Conservation (phyloP, 2,888 invertebrate species). For the Melipona beecheii region DNA sequence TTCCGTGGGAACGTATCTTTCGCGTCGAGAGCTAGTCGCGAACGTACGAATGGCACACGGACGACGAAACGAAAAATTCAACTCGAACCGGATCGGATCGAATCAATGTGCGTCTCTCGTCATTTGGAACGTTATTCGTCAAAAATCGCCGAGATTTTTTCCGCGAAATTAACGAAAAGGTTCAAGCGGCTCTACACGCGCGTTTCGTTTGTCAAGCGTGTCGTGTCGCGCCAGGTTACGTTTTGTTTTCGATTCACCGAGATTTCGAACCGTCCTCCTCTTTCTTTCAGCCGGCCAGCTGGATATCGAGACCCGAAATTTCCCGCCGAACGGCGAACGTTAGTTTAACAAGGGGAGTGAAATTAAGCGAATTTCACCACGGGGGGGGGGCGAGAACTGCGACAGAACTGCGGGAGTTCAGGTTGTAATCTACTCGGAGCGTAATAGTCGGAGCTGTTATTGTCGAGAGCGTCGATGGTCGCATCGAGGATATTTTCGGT, state of each 20-base stretch:
- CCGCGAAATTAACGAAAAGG: background rate
- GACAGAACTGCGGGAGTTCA: background rate
- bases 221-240: too few relatives aligned
- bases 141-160: background rate
- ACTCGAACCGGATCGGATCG: background rate
- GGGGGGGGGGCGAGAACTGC: background rate
- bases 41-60: background rate
- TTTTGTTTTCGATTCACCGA: background rate
- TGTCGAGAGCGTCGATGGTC: background rate
- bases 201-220: background rate
- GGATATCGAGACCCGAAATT: background rate
- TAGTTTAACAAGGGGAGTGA: slow-evolving; percentile 4
- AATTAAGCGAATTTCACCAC: slow-evolving; percentile 6
- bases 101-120: background rate
- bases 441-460: slow-evolving; percentile 9
- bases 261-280: too few relatives aligned
- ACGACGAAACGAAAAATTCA: background rate
- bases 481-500: background rate
- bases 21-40: too few relatives aligned
- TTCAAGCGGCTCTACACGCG: background rate
- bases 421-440: slow-evolving; percentile 13
- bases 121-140: background rate
- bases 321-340: background rate
- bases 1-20: too few relatives aligned
- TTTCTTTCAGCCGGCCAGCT: background rate